Percentiles rank a stretch among this genome's conserved stretches.
phyloP scores from a whole-genome alignment of 2,888 invertebrate genomes.

The Trissoscelio sp. region DNA sequence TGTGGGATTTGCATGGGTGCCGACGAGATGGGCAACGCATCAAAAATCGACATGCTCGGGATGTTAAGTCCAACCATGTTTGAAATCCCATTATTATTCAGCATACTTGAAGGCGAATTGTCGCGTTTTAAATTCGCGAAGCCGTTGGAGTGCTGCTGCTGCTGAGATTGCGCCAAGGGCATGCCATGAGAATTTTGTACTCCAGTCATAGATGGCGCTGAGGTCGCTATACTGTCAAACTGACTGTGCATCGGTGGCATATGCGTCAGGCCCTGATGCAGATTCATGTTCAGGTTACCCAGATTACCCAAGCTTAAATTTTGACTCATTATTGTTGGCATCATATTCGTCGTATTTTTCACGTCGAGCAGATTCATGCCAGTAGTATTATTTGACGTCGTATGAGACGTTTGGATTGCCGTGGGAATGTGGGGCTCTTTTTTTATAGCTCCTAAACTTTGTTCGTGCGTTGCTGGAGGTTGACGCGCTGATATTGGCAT shows the following conservation, averaged over 20 bases:
- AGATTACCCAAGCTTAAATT: constrained; percentile 78
- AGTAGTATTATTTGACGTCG: constrained; percentile 75
- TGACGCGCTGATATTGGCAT: constrained; percentile 71
- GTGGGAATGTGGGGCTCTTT: constrained; percentile 74
- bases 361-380: constrained; percentile 78
- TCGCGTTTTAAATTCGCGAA: constrained; percentile 84
- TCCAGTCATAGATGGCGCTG: constrained; percentile 73
- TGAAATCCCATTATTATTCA: constrained; percentile 84
- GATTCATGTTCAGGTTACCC: constrained; percentile 76
- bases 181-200: constrained; percentile 79
- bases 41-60: constrained; percentile 87
- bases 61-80: constrained; percentile 84
- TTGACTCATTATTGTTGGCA: constrained; percentile 78
- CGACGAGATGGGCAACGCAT: constrained; percentile 84
- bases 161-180: constrained; percentile 71
- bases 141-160: constrained; percentile 82
- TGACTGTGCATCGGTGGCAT: constrained; percentile 79
- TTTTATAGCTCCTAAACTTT: constrained; percentile 74
- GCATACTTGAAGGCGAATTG: constrained; percentile 81
- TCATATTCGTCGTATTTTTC: constrained; percentile 78
- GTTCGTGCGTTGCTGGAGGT: constrained; percentile 77
- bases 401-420: constrained; percentile 74
- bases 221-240: constrained; percentile 79
- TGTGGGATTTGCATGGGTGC: constrained; percentile 83
- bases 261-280: constrained; percentile 76